phyloP scores from a whole-genome alignment of 2,113 vertebrate species.

The Rhinoptilus africanus region DNA sequence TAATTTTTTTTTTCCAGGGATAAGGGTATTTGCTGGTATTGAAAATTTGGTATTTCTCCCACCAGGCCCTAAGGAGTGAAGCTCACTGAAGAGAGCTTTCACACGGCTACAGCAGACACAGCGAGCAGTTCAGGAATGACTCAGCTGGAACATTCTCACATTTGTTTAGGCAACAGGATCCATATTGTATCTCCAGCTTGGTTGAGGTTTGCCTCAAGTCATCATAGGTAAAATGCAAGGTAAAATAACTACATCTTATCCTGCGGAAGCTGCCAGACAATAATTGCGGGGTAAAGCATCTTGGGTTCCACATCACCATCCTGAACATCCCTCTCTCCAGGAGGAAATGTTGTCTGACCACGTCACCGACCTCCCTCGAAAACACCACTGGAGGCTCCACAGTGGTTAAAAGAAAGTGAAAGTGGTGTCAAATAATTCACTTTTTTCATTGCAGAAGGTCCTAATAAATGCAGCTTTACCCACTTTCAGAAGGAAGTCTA shows the following conservation, averaged over 20 bases:
- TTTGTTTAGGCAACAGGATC: not conserved
- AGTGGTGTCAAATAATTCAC: not conserved
- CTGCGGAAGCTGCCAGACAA: not conserved
- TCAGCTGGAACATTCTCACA: not conserved
- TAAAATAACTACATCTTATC: not conserved
- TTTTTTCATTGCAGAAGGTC: not conserved
- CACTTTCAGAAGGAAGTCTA: not conserved
- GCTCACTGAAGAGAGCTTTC: not conserved
- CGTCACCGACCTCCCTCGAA: not conserved
- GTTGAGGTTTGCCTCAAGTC: not conserved
- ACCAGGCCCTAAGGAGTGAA: not conserved
- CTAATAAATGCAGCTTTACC: not conserved
- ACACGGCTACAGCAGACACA: fast-evolving
- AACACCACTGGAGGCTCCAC: not conserved
- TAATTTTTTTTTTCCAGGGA: not conserved
- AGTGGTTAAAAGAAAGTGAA: not conserved
- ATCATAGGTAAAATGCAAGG: not conserved
- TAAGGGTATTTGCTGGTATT: not conserved
- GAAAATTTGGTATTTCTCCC: not conserved
- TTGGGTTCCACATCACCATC: too few species aligned
- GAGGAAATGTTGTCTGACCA: not conserved
- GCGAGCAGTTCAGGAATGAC: not conserved
- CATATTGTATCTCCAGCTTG: not conserved
- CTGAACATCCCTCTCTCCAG: too few species aligned
- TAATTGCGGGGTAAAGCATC: not conserved